A percentile compares a stretch with the other conserved stretches of the same genome.
Conservation (phyloP, 2,797 vertebrate genomes). For the Catostomus latipinnis region DNA sequence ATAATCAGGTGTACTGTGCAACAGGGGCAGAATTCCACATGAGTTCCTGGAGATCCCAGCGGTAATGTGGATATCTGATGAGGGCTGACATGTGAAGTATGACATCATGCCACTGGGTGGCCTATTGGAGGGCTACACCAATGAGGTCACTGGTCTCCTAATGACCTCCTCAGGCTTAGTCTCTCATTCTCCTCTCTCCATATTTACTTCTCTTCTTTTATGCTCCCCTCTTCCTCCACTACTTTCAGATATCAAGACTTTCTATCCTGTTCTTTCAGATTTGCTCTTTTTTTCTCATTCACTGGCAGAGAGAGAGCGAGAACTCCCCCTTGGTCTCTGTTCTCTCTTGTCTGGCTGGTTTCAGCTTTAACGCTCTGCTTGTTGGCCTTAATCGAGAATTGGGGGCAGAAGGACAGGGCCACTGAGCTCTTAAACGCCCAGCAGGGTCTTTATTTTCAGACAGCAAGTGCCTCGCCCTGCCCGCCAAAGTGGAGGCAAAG, state of each 20-base stretch:
- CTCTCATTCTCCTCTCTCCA: background rate
- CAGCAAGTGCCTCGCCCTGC: slow-evolving; percentile 52
- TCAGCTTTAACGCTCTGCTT: slow-evolving; percentile 60
- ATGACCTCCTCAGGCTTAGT: slow-evolving; percentile 62
- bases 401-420: slow-evolving; percentile 74
- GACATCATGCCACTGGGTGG: slow-evolving; percentile 72
- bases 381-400: slow-evolving; percentile 77
- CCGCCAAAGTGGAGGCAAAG: slow-evolving; percentile 44
- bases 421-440: slow-evolving; percentile 78
- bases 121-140: slow-evolving; percentile 63
- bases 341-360: slow-evolving; percentile 24
- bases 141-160: slow-evolving; percentile 72
- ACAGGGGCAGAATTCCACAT: slow-evolving; percentile 48
- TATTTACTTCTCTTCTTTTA: background rate
- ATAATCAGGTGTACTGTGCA: slow-evolving; percentile 45
- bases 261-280: slow-evolving; percentile 19
- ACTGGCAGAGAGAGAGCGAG: slow-evolving; percentile 49
- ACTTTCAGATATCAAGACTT: slow-evolving; percentile 7
- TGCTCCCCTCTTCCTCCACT: background rate
- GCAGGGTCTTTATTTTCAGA: slow-evolving; percentile 74
- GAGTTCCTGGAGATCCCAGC: slow-evolving; percentile 64
- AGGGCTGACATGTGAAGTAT: slow-evolving; percentile 76
- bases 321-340: slow-evolving; percentile 3
- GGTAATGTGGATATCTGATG: slow-evolving; percentile 64
- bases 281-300: slow-evolving; percentile 29